These are phyloP conservation scores for Ageneiosus marmoratus DNA, from an alignment of 2,113 vertebrate species.

Conservation along the genomic window DNA sequence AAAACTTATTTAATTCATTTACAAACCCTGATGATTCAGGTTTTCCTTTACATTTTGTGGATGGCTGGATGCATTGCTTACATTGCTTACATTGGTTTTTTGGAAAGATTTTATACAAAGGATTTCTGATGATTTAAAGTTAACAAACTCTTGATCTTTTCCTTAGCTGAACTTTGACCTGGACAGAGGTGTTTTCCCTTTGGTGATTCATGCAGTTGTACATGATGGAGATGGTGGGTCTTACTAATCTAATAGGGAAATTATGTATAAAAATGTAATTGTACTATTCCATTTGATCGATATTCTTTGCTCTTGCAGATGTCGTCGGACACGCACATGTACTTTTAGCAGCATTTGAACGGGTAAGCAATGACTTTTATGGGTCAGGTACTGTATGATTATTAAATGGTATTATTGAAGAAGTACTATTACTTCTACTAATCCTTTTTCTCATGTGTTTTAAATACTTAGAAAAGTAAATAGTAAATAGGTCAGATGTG, in stretches of 20 bases:
- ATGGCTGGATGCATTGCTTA: too few relatives aligned
- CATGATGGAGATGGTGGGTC: conserved; percentile 92
- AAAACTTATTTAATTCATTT: neutral
- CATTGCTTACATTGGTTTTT: too few relatives aligned
- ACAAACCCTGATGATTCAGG: neutral
- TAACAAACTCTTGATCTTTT: neutral
- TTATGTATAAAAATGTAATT: neutral
- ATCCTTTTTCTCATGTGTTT: neutral
- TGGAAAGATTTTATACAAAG: neutral
- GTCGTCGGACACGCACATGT: conserved; percentile 93
- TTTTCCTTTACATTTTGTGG: too few relatives aligned
- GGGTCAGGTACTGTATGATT: neutral
- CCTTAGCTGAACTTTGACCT: conserved; percentile 92
- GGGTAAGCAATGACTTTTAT: conserved; percentile 73
- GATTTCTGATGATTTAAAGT: neutral
- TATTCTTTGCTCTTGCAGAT: conserved; percentile 71
- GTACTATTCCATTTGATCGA: conserved; percentile 30
- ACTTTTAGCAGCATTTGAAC: conserved; percentile 94
- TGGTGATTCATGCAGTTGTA: conserved; percentile 93
- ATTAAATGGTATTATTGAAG: neutral
- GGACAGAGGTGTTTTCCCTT: conserved; percentile 90
- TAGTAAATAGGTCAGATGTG: neutral
- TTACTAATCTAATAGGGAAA: neutral
- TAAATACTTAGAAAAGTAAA: neutral
- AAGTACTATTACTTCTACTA: too few relatives aligned